Evolutionary conservation across 2,888 invertebrate species (phyloP).

Genomic region (Drosophila rellima): DNA sequence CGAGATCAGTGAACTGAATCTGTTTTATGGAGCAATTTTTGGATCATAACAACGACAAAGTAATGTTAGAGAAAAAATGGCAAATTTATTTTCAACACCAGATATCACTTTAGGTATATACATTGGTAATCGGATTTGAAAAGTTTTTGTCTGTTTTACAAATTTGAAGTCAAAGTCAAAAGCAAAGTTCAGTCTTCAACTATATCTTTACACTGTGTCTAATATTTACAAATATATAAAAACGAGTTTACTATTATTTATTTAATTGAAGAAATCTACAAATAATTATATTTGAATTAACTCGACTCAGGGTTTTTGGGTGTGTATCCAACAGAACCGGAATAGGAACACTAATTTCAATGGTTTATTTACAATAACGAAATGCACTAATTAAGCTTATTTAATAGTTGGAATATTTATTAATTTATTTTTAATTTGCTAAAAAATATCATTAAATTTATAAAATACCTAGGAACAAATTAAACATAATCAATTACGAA

Average conservation of each 20-base stretch:
- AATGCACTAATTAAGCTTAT: too few relatives aligned
- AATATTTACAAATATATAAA: neutral
- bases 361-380: too few relatives aligned
- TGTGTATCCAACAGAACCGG: neutral
- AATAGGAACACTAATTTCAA: neutral
- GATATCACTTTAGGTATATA: neutral
- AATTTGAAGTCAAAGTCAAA: too few relatives aligned
- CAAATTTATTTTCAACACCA: constrained; percentile 1
- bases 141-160: neutral
- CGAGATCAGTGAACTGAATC: constrained; percentile 45
- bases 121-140: too few relatives aligned
- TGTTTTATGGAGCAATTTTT: neutral
- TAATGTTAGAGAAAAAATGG: neutral
- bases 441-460: neutral
- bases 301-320: neutral
- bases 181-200: too few relatives aligned
- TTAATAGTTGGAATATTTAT: too few relatives aligned
- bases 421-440: neutral
- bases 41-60: neutral
- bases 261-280: neutral
- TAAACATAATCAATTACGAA: neutral
- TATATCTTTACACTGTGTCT: too few relatives aligned
- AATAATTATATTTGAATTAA: neutral
- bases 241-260: neutral
- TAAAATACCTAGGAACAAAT: neutral